Evolutionary conservation across 2,888 invertebrate genomes (phyloP).

Genomic region (Tipula lateralis): DNA sequence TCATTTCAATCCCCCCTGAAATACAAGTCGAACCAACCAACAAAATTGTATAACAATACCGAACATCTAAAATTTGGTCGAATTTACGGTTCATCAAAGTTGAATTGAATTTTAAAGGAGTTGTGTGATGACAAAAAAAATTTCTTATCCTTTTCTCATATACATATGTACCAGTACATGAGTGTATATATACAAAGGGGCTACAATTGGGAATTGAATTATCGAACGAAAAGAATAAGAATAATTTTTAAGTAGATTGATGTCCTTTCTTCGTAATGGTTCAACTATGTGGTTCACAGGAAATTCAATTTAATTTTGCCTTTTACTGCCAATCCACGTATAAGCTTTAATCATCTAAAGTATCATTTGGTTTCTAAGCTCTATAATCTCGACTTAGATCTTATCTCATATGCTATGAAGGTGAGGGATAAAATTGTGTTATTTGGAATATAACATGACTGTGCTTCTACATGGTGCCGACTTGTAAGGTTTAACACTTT

Average conservation of each 20-base stretch:
- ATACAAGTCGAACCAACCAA: background rate
- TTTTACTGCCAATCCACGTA: too few species aligned
- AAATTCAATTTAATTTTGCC: background rate
- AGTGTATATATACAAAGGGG: background rate
- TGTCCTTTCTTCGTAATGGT: background rate
- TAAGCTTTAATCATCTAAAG: too few species aligned
- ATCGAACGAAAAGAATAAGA: background rate
- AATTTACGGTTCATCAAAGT: conserved; percentile 8
- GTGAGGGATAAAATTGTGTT: too few species aligned
- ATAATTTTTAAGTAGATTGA: background rate
- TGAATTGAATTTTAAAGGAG: background rate
- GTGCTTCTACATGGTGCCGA: too few species aligned
- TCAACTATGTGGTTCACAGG: background rate
- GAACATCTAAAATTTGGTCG: background rate
- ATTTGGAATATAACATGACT: too few species aligned
- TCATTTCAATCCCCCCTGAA: background rate
- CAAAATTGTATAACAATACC: background rate
- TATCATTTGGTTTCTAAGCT: too few species aligned
- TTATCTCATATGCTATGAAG: too few species aligned
- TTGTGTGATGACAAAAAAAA: background rate
- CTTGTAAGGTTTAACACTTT: too few species aligned
- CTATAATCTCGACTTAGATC: too few species aligned
- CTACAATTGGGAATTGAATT: conserved; percentile 1
- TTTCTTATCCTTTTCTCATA: background rate
- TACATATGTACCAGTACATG: background rate